phyloP scores from a whole-genome alignment of 1,140 invertebrate genomes.

The Drosophila biarmipes region DNA sequence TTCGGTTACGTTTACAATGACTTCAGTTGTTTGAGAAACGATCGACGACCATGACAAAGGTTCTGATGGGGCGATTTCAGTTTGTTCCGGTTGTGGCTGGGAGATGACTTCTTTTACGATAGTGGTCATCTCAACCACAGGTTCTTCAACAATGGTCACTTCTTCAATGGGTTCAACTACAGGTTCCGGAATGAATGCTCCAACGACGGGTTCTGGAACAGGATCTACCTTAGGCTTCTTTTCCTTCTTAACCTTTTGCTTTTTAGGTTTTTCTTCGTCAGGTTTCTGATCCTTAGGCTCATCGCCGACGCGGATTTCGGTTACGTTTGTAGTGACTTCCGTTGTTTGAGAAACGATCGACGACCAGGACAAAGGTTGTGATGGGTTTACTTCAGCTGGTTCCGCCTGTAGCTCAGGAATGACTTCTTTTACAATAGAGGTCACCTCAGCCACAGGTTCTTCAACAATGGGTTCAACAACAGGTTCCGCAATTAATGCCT shows the following conservation, averaged over 20 bases:
- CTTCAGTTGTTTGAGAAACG: no score
- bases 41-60: no score
- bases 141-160: no score
- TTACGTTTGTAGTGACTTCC: constrained; percentile 1
- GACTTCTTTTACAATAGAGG: not conserved
- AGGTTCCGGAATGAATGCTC: not conserved
- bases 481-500: not conserved
- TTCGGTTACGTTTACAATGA: no score
- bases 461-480: constrained; percentile 1
- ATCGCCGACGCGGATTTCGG: not conserved
- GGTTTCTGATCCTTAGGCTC: constrained; percentile 1
- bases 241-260: constrained; percentile 45
- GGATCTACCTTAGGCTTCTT: constrained; percentile 18
- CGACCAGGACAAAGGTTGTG: constrained; percentile 3
- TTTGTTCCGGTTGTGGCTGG: no score
- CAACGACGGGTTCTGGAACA: not conserved
- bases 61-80: no score
- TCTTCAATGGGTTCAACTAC: constrained; percentile 3
- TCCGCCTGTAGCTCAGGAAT: not conserved
- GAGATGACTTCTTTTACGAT: no score
- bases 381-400: not conserved
- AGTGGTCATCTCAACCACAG: no score
- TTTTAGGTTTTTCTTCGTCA: constrained; percentile 6
- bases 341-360: constrained; percentile 10
- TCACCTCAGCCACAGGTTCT: not conserved